These are phyloP conservation scores for Tyria jacobaeae DNA, from an alignment of 2,888 invertebrate species.

Conservation along the genomic window DNA sequence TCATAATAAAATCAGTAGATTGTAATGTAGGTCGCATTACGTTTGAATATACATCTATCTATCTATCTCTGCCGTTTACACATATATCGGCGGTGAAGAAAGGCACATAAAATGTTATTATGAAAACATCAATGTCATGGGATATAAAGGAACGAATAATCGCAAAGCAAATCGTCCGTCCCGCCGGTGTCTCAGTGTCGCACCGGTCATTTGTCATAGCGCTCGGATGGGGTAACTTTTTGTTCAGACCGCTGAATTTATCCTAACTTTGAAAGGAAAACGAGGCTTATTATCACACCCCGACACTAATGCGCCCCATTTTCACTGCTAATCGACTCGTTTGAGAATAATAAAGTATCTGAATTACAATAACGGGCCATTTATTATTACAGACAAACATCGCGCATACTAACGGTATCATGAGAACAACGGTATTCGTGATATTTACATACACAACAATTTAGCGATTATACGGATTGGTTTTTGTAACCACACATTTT, in stretches of 20 bases:
- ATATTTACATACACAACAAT: neutral
- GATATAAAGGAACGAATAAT: slow-evolving; percentile 67
- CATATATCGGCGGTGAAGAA: slow-evolving; percentile 20
- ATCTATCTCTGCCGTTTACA: slow-evolving; percentile 10
- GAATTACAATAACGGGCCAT: slow-evolving; percentile 43
- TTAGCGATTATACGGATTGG: neutral
- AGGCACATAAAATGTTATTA: slow-evolving; percentile 53
- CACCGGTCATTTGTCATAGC: slow-evolving; percentile 80
- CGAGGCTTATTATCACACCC: slow-evolving; percentile 70
- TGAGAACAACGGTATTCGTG: neutral
- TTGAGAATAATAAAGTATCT: slow-evolving; percentile 61
- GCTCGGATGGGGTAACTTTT: slow-evolving; percentile 82
- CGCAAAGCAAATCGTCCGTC: slow-evolving; percentile 78
- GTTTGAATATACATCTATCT: neutral
- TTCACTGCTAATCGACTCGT: slow-evolving; percentile 65
- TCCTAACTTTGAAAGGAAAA: slow-evolving; percentile 77
- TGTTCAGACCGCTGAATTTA: slow-evolving; percentile 78
- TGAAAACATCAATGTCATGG: slow-evolving; percentile 58
- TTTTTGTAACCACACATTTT: slow-evolving; percentile 9
- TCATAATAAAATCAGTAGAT: neutral
- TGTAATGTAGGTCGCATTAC: neutral
- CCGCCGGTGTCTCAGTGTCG: slow-evolving; percentile 66
- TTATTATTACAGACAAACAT: slow-evolving; percentile 25
- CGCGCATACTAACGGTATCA: neutral
- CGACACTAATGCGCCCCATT: slow-evolving; percentile 70